Evolutionary conservation across 2,797 vertebrate genomes (phyloP), one percentile per base, ranked within the genome.

Genomic region (Neoniphon sammara): DNA sequence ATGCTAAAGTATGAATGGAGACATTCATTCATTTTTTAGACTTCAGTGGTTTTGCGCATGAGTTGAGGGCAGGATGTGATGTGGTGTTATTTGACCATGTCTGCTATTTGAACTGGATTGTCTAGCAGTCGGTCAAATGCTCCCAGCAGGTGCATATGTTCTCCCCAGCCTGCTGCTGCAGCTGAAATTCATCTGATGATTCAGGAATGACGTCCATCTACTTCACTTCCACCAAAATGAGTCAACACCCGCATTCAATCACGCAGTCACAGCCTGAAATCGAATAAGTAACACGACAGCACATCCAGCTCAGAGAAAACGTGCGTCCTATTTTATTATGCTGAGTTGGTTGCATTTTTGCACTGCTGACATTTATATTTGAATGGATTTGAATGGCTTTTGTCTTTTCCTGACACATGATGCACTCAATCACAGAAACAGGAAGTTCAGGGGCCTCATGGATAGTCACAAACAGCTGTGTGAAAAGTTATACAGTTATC

Each of bases 181-280:
- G 23, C 62, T 81, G 69, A 73, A 75, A 82, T 65, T 67, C 77
- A 77, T 80, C 60, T 64, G 73, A 82, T 80, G 82, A 70, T 59
- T 85, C 75, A 71, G 52, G 47, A 63, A 78, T 42, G 75, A 84
- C 47, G 64, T 72, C 15, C 70, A 53, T 77, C 71, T 66, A 74
- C 52, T 58, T 65, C 82, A 69, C 61, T 56, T 80, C 67, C 73
- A 58, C 78, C 66, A 59, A 67, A 75, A 67, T 86, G 83, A 87
- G 73, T 89, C 87, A 68, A 77, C 76, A 34, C 84, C 81, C 78
- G 9, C 70, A 73, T 84, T 44, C 61, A 68, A 39, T 73, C 50
- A 17, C 70, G 67, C 14, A 3, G 42, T 79, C 81, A 63, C 61
- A 31, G 31, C 59, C 30, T 15, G 53, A 17, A 21, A 82, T 78